Evolutionary conservation across 2,797 vertebrate species (phyloP), one percentile per base, ranked within the genome.

Genomic region (Gymnothorax reevesii): DNA sequence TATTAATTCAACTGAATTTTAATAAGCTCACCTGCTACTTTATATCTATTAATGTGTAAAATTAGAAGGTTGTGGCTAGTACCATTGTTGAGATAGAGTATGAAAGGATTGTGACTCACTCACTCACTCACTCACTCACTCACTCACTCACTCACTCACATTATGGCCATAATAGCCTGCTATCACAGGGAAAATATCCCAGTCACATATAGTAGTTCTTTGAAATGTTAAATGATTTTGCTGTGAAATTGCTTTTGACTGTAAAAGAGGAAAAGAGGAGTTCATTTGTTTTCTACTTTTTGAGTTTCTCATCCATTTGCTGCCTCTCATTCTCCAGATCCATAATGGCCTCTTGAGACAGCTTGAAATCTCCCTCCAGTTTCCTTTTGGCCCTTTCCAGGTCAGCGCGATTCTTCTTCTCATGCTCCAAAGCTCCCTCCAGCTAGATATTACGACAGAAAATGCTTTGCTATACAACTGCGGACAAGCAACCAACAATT

Each of bases 291-390:
- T 4, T 79, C 49, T 94, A 97, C 97, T 97, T 98, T 88, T 97
- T 97, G 57, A 97, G 88, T 91, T 96, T 97, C 92, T 98, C 97
- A 0, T 98, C 97, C 88, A 97, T 90, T 88, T 97, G 95, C 60
- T 97, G 96, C 87, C 96, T 98, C 66, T 97, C 95, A 73, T 95
- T 97, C 91, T 98, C 95, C 87, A 98, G 92, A 88, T 97, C 97
- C 91, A 94, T 94, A 77, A 96, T 89, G 85, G 96, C 94, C 93
- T 98, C 97, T 33, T 96, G 97, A 27, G 95, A 90, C 54, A 98
- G 93, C 92, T 98, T 98, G 79, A 98, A 84, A 88, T 98, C 96
- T 82, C 96, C 97, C 96, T 90, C 95, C 62, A 96, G 91, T 73
- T 95, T 96, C 88, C 95, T 94, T 85, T 97, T 97, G 77, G 93